phyloP scores from a whole-genome alignment of 2,888 invertebrate genomes.

The Aplocera efformata region DNA sequence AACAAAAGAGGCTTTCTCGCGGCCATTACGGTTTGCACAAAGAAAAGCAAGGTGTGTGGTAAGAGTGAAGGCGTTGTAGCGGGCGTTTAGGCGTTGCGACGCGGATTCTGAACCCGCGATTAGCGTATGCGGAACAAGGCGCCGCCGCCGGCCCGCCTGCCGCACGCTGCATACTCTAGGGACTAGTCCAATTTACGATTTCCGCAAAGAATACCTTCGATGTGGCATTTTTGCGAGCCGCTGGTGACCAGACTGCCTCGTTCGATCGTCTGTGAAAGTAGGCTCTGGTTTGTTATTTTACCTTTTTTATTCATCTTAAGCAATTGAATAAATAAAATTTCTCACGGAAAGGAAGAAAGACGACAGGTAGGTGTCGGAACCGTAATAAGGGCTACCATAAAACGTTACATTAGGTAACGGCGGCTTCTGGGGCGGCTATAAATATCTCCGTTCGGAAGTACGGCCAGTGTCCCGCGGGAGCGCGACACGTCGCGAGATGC shows the following conservation, averaged over 20 bases:
- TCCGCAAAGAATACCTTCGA: slow-evolving; percentile 75
- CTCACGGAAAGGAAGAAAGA: slow-evolving; percentile 42
- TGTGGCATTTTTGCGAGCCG: slow-evolving; percentile 61
- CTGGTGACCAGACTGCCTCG: slow-evolving; percentile 51
- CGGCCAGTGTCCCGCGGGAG: slow-evolving; percentile 76
- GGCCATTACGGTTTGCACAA: slow-evolving; percentile 72
- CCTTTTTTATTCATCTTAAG: slow-evolving; percentile 42
- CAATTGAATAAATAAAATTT: slow-evolving; percentile 62
- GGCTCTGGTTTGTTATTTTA: slow-evolving; percentile 36
- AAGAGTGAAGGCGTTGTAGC: slow-evolving; percentile 41
- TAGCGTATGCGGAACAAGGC: slow-evolving; percentile 65
- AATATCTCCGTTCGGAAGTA: slow-evolving; percentile 79
- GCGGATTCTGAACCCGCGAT: slow-evolving; percentile 39
- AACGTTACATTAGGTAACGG: slow-evolving; percentile 79
- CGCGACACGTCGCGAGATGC: slow-evolving; percentile 64
- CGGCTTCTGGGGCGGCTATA: slow-evolving; percentile 78
- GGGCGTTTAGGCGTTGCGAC: slow-evolving; percentile 24
- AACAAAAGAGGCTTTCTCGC: slow-evolving; percentile 78
- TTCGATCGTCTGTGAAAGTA: slow-evolving; percentile 25
- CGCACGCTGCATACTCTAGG: slow-evolving; percentile 22
- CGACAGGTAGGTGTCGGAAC: slow-evolving; percentile 59
- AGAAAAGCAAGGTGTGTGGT: slow-evolving; percentile 52
- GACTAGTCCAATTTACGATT: slow-evolving; percentile 70
- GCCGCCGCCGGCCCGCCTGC: slow-evolving; percentile 38
- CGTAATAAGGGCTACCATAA: slow-evolving; percentile 79